Base-by-base conservation (phyloP, 1,140 invertebrate genomes). In the Solenopsis invicta region DNA sequence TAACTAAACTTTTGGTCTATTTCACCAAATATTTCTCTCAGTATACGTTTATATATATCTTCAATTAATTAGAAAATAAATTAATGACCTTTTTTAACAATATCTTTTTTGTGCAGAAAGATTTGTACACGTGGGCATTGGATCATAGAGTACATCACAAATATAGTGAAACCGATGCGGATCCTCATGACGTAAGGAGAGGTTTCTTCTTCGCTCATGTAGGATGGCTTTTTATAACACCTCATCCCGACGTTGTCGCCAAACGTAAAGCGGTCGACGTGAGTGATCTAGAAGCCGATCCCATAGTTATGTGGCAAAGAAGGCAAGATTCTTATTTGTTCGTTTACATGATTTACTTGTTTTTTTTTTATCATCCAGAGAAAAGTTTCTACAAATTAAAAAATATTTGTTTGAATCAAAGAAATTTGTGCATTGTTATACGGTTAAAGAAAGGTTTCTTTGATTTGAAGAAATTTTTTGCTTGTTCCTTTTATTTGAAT, bases 61-160 rank as follows among this genome's bases (percentile, higher is more conserved):
- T 29, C 29, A 41, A 41, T 41, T 41, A 41, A 29, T 24, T 69
- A 12, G 41, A 61, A 67, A n/a, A 21, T 13, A 41, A 24, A 5
- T 61, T 59, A 45, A 50, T 4, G 4, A 52, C 24, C 24, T 54
- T 37, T 56, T 41, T 72, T 59, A 61, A 84, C 24, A 67, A 54
- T 61, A 8, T 13, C 67, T 87, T 74, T 37, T 5, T 16, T 37
- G 0, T 62, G 9, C 29, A 98, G 97, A 93, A 97, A 88, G 95
- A 98, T 93, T 97, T 97, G 0, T 97, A 98, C 87, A 96, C 96
- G 0, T 98, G 97, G 97, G 97, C 97, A 0, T 92, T 98, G 74
- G 98, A 98, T 91, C 98, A 98, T 89, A 96, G 98, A 75, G 97
- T 98, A 18, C 98, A 98, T 93, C 98, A 98, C 91, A 98, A 98